Conservation (phyloP, 2,888 invertebrate genomes). For the Andrena haemorrhoa region DNA sequence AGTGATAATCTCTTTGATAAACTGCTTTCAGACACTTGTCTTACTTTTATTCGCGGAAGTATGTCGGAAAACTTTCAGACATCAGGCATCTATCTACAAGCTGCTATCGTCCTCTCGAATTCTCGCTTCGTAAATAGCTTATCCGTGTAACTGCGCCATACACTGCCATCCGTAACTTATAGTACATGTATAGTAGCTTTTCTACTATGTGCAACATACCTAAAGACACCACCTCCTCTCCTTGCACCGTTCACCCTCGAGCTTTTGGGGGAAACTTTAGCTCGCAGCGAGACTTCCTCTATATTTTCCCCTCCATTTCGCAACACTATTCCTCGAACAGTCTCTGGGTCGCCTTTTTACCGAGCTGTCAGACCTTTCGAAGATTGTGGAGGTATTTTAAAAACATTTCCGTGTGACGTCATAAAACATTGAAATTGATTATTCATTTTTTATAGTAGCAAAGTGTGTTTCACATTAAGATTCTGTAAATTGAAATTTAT, state of each 20-base stretch:
- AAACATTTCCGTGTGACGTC: background rate
- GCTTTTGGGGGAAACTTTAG: conserved; percentile 26
- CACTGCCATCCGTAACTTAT: conserved; percentile 4
- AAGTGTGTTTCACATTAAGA: background rate
- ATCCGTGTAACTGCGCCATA: conserved; percentile 10
- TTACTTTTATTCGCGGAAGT: background rate
- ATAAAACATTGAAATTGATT: background rate
- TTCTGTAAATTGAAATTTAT: background rate
- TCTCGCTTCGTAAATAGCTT: conserved; percentile 5
- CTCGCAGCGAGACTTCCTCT: conserved; percentile 27
- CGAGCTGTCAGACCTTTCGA: background rate
- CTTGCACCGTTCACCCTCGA: background rate
- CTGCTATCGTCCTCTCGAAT: conserved; percentile 45
- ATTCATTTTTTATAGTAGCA: too few relatives aligned
- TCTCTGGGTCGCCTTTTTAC: conserved; percentile 11
- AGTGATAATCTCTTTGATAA: too few relatives aligned
- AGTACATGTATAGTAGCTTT: conserved; percentile 11
- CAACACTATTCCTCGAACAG: conserved; percentile 18
- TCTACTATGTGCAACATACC: background rate
- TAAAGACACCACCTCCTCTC: conserved; percentile 12
- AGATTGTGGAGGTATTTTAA: background rate
- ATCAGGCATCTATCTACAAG: background rate
- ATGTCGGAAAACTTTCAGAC: background rate
- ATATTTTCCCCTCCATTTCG: conserved; percentile 25
- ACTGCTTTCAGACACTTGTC: background rate